Percentiles rank a stretch among this genome's conserved stretches.
phyloP scores from a whole-genome alignment of 2,797 vertebrate species.

The Alcedo quadribrachys region DNA sequence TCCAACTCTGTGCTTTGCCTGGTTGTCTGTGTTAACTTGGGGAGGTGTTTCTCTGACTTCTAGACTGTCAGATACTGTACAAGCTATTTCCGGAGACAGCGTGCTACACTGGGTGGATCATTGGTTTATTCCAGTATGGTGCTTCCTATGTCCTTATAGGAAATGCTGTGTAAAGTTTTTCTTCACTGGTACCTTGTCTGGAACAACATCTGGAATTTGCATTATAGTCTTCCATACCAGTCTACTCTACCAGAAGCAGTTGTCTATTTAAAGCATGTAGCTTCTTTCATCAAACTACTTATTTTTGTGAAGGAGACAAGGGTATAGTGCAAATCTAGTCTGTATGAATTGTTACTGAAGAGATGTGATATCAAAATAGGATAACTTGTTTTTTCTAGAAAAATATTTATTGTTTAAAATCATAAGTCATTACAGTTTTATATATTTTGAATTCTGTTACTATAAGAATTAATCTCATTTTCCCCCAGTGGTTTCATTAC shows the following conservation, averaged over 20 bases:
- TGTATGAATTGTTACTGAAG: background rate
- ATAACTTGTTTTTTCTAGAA: background rate
- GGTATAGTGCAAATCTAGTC: background rate
- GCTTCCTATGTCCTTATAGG: background rate
- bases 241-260: background rate
- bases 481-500: background rate
- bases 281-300: slow-evolving; percentile 7
- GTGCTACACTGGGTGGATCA: slow-evolving; percentile 20
- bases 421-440: background rate
- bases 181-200: slow-evolving; percentile 9
- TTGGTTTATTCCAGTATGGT: background rate
- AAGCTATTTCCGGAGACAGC: background rate
- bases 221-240: slow-evolving; percentile 4
- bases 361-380: background rate
- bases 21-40: background rate
- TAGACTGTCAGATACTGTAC: background rate
- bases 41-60: background rate
- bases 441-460: background rate
- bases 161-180: background rate
- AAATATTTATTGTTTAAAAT: background rate
- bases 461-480: background rate
- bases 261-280: background rate
- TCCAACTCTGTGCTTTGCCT: background rate
- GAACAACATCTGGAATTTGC: slow-evolving; percentile 37
- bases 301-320: slow-evolving; percentile 2